These are phyloP conservation scores for Aphis craccivora DNA, from an alignment of 1,140 invertebrate genomes.

Conservation along the genomic window DNA sequence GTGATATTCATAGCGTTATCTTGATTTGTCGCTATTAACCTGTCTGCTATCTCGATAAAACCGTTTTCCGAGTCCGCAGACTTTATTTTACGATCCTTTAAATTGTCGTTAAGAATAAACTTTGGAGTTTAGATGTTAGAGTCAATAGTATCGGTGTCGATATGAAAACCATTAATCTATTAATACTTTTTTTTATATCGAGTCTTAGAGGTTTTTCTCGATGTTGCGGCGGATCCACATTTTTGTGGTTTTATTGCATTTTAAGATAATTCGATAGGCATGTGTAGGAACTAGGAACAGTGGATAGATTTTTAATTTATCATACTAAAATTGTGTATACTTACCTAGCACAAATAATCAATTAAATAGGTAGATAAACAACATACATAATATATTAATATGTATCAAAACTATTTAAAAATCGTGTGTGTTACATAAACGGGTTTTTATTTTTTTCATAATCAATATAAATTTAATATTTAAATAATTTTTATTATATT, in stretches of 20 bases:
- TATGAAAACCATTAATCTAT: neutral
- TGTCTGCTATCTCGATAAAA: neutral
- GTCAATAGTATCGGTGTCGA: neutral
- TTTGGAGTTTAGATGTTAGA: neutral
- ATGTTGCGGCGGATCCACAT: neutral
- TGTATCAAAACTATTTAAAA: neutral
- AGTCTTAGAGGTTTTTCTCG: neutral
- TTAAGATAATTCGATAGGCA: neutral
- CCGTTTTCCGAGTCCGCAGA: neutral
- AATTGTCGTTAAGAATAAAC: neutral
- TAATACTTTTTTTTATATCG: neutral
- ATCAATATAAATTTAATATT: neutral
- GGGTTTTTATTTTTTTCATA: neutral
- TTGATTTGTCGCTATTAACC: neutral
- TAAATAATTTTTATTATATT: neutral
- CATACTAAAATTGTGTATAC: neutral
- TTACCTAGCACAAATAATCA: neutral
- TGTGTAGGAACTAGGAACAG: neutral
- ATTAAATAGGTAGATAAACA: neutral
- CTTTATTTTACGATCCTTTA: neutral
- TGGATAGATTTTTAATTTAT: neutral
- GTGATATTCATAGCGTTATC: neutral
- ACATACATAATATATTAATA: neutral
- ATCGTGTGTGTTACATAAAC: neutral
- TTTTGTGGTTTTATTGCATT: neutral